Conservation (phyloP, 2,888 invertebrate species). For the Boloria selene region DNA sequence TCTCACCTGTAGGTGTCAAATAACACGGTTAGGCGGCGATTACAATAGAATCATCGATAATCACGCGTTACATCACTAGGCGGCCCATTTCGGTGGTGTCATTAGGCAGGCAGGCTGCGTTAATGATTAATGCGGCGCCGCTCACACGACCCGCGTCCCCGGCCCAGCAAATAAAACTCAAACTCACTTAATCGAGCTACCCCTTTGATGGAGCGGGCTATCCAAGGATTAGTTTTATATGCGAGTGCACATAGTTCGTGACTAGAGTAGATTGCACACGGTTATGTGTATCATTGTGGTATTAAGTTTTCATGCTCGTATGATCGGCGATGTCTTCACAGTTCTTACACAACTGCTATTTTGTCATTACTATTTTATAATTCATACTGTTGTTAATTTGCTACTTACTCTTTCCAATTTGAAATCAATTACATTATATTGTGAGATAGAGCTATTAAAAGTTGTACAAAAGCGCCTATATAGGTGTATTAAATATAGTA, state of each 20-base stretch:
- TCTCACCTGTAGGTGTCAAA: conserved; percentile 43
- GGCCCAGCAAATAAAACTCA: conserved; percentile 74
- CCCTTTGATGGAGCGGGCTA: conserved; percentile 77
- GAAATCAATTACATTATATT: not conserved
- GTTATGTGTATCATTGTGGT: conserved; percentile 25
- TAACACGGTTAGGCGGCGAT: conserved; percentile 43
- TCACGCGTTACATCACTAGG: conserved; percentile 56
- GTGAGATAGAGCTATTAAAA: not conserved
- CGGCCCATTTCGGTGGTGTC: conserved; percentile 77
- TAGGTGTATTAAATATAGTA: no score
- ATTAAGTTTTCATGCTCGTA: conserved; percentile 20
- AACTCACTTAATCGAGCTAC: conserved; percentile 79
- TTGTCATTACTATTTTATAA: conserved; percentile 2
- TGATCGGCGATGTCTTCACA: conserved; percentile 18
- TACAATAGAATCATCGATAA: conserved; percentile 50
- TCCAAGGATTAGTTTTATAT: conserved; percentile 66
- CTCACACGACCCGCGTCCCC: conserved; percentile 59
- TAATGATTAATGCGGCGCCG: conserved; percentile 82
- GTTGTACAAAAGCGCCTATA: not conserved
- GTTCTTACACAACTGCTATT: not conserved
- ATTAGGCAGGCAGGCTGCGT: conserved; percentile 80
- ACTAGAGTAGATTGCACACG: conserved; percentile 43
- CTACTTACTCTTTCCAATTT: not conserved
- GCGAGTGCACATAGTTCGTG: conserved; percentile 49
- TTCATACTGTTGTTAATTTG: not conserved